Percentiles rank a stretch among this genome's conserved stretches.
phyloP scores from a whole-genome alignment of 1,140 invertebrate species.

The Arion vulgaris region DNA sequence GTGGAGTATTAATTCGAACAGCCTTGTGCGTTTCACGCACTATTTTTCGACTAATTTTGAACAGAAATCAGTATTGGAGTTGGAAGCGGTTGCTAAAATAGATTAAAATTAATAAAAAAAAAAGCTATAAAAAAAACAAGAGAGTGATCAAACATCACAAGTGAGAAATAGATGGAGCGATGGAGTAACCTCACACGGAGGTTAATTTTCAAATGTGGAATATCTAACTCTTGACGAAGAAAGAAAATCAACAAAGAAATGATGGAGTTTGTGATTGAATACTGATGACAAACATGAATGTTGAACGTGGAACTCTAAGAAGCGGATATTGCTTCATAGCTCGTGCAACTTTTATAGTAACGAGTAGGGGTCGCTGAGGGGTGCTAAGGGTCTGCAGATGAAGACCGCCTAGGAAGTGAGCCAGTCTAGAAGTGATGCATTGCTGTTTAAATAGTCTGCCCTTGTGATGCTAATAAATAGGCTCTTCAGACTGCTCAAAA shows the following conservation, averaged over 20 bases:
- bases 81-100: too few species aligned
- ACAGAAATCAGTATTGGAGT: too few species aligned
- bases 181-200: too few species aligned
- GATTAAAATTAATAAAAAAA: too few species aligned
- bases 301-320: neutral
- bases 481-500: neutral
- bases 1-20: neutral
- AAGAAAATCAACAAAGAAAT: neutral
- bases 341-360: neutral
- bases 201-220: too few species aligned
- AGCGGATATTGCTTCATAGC: neutral
- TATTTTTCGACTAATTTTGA: too few species aligned
- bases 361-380: neutral
- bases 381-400: neutral
- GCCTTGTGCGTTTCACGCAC: neutral
- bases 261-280: neutral
- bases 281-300: neutral
- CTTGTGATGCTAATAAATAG: neutral
- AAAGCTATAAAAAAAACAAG: too few species aligned
- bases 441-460: neutral
- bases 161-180: too few species aligned
- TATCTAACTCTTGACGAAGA: too few species aligned
- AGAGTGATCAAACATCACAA: too few species aligned
- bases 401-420: neutral
- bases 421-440: neutral